These are phyloP conservation scores for Tiliacea citrago DNA, from an alignment of 2,888 invertebrate species.

Conservation along the genomic window DNA sequence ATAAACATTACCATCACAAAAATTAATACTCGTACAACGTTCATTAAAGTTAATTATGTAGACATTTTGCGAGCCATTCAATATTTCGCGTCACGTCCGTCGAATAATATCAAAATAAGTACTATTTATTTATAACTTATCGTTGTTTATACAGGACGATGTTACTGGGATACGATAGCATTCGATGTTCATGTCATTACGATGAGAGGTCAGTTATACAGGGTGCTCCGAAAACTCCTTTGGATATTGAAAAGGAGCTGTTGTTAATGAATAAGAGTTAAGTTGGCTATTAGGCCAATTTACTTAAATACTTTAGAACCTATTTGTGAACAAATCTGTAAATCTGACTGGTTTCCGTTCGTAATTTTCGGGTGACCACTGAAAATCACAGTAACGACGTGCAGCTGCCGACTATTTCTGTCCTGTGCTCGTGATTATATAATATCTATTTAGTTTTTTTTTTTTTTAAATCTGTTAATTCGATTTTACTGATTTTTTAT, in stretches of 20 bases:
- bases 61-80: slow-evolving; percentile 40
- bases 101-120: slow-evolving; percentile 64
- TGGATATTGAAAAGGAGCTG: no score
- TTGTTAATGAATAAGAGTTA: neutral
- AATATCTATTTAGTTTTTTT: no score
- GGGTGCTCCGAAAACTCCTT: no score
- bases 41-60: slow-evolving; percentile 47
- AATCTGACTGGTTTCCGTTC: no score
- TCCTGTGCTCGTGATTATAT: no score
- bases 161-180: slow-evolving; percentile 13
- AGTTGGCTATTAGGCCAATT: neutral
- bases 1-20: slow-evolving; percentile 9
- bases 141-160: slow-evolving; percentile 30
- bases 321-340: no score
- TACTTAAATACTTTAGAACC: neutral
- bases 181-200: slow-evolving; percentile 29
- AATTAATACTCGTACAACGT: slow-evolving; percentile 28
- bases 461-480: no score
- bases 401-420: no score
- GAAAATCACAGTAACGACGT: no score
- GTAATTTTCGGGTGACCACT: no score
- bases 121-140: slow-evolving; percentile 62
- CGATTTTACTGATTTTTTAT: no score
- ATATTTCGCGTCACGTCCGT: slow-evolving; percentile 64
- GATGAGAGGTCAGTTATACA: neutral